phyloP scores from a whole-genome alignment of 1,140 invertebrate genomes.

The Bombus pyrosoma region DNA sequence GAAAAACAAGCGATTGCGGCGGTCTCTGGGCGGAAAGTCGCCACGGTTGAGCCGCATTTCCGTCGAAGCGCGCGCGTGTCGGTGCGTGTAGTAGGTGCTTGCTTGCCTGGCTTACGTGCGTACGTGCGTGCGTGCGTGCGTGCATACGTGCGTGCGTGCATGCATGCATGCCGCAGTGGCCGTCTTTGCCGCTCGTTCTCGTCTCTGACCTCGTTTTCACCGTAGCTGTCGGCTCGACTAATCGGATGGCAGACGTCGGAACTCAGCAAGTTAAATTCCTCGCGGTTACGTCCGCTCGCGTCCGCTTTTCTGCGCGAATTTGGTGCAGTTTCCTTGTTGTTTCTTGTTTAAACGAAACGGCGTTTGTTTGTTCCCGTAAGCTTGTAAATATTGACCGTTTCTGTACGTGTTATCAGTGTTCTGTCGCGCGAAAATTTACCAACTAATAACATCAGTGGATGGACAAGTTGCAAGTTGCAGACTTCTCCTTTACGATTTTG shows the following conservation, averaged over 20 bases:
- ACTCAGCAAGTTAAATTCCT: constrained; percentile 36
- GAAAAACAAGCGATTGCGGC: constrained; percentile 40
- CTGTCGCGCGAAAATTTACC: background rate
- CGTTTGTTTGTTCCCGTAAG: background rate
- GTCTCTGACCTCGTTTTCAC: constrained; percentile 54
- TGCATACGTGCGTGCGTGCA: background rate
- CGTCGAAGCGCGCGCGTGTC: constrained; percentile 17
- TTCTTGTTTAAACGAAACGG: background rate
- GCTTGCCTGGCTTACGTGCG: background rate
- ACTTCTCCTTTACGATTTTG: too few species aligned
- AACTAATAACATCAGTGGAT: background rate
- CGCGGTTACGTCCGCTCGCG: constrained; percentile 14
- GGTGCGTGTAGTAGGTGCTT: background rate
- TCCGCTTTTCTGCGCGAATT: background rate
- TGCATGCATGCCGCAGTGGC: background rate
- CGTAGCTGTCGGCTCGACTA: constrained; percentile 38
- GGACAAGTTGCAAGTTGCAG: too few species aligned
- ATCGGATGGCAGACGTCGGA: constrained; percentile 49
- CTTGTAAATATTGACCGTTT: background rate
- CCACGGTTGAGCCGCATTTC: constrained; percentile 36
- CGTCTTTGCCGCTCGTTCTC: constrained; percentile 44
- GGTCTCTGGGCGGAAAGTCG: constrained; percentile 17
- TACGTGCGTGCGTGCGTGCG: background rate
- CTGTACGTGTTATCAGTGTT: too few species aligned
- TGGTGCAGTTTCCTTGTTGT: background rate